These are phyloP conservation scores for Protosalanx chinensis DNA, from an alignment of 2,797 vertebrate genomes.

Conservation along the genomic window DNA sequence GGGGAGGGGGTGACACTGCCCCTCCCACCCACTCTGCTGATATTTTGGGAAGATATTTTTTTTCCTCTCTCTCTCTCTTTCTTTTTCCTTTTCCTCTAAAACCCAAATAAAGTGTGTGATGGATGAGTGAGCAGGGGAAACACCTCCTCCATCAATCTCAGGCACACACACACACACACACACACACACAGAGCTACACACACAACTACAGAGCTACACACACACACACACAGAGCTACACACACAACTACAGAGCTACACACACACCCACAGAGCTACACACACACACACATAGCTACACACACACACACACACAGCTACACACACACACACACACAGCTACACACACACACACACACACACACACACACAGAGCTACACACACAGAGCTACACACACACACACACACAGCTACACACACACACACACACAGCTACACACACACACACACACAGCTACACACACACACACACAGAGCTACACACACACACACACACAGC, in stretches of 20 bases:
- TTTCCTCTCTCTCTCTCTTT: constrained; percentile 49
- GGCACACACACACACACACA: constrained; percentile 29
- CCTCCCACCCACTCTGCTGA: constrained; percentile 59
- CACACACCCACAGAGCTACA: too few relatives aligned
- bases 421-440: too few relatives aligned
- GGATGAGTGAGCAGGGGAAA: constrained; percentile 75
- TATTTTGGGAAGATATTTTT: constrained; percentile 71
- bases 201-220: background rate
- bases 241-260: background rate
- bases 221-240: background rate
- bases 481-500: too few relatives aligned
- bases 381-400: too few relatives aligned
- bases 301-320: constrained; percentile 20
- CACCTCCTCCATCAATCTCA: constrained; percentile 69
- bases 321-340: background rate
- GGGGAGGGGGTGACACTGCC: constrained; percentile 32
- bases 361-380: too few relatives aligned
- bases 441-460: too few relatives aligned
- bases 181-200: constrained; percentile 24
- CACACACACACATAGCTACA: background rate
- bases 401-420: too few relatives aligned
- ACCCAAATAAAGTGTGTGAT: constrained; percentile 79
- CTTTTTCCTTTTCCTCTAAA: constrained; percentile 68
- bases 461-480: too few relatives aligned
- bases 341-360: too few relatives aligned